Base-by-base conservation (phyloP, 1,140 invertebrate genomes). In the Bathynomus jamesi region DNA sequence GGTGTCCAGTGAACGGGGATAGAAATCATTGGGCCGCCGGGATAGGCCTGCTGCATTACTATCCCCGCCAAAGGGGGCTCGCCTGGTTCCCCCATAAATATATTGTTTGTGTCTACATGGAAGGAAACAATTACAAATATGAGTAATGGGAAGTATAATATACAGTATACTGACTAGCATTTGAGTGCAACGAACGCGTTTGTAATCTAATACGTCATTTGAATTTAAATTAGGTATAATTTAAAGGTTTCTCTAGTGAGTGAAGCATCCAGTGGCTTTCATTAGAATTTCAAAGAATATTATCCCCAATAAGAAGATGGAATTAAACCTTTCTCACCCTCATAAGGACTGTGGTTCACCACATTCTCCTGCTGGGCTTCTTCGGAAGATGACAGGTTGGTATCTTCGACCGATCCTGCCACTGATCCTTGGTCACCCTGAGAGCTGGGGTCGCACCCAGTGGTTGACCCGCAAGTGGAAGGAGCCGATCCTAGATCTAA, bases 1-100 rank as follows among this genome's bases (percentile, higher is more conserved):
- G 72, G 73, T 21, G 76, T 72, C 72, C 72, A 74, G 70, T 74
- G 76, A 13, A 77, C 76, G 10, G 76, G 76, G 40, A 77, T 77
- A 29, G 76, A 70, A 66, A 72, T 72, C 70, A 74, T 66, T 24
- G 76, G 76, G 10, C 76, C 76, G 0, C 76, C 76, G 13, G 72
- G 72, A 40, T 72, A 77, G 31, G 69, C 72, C 67, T 74, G 76
- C 66, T 77, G 76, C 76, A 77, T 74, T 61, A 77, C 73, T 63
- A 77, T 72, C 5, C 76, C 76, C 29, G 76, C 76, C 28, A 77
- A 32, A 30, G 76, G 72, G 17, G 76, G 76, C 25, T 69, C 66
- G 7, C 72, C 75, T 21, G 69, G 32, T 28, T 74, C 70, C 25
- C 62, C 71, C 8, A 67, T 67, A 61, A 71, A 71, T 29, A 74